Percentiles rank a stretch among this genome's conserved stretches.
Conservation (phyloP, 1,140 invertebrate species). For the Anagrus nilaparvatae region DNA sequence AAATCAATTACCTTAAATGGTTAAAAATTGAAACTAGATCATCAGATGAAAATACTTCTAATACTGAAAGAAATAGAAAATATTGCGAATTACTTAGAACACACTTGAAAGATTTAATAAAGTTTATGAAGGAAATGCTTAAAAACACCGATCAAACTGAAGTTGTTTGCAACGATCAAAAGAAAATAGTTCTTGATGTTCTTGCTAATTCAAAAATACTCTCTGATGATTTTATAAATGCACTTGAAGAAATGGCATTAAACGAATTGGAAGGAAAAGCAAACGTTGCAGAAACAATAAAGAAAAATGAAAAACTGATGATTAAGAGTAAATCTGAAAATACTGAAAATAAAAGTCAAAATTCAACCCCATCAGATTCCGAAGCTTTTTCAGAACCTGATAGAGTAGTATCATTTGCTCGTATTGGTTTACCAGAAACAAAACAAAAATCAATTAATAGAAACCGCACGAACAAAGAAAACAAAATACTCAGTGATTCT, state of each 20-base stretch:
- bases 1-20: slow-evolving; percentile 39
- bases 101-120: slow-evolving; percentile 32
- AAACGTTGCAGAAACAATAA: slow-evolving; percentile 11
- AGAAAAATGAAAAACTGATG: no score
- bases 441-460: slow-evolving; percentile 23
- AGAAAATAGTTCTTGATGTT: slow-evolving; percentile 29
- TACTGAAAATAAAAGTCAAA: slow-evolving; percentile 20
- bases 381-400: slow-evolving; percentile 81
- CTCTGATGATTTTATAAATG: slow-evolving; percentile 30
- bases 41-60: slow-evolving; percentile 17
- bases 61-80: slow-evolving; percentile 24
- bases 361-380: slow-evolving; percentile 54
- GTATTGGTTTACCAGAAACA: slow-evolving; percentile 57
- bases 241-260: slow-evolving; percentile 19
- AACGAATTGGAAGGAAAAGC: slow-evolving; percentile 9
- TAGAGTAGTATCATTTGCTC: slow-evolving; percentile 61
- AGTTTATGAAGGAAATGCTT: slow-evolving; percentile 36
- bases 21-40: slow-evolving; percentile 34
- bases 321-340: slow-evolving; percentile 30
- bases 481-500: slow-evolving; percentile 32
- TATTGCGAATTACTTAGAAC: slow-evolving; percentile 31
- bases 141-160: slow-evolving; percentile 18
- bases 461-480: slow-evolving; percentile 22
- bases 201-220: slow-evolving; percentile 31
- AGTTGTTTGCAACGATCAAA: slow-evolving; percentile 21